A percentile compares a stretch with the other conserved stretches of the same genome.
These are phyloP conservation scores for Gymnoscopelus braueri DNA, from an alignment of 2,797 vertebrate genomes.

Conservation along the genomic window DNA sequence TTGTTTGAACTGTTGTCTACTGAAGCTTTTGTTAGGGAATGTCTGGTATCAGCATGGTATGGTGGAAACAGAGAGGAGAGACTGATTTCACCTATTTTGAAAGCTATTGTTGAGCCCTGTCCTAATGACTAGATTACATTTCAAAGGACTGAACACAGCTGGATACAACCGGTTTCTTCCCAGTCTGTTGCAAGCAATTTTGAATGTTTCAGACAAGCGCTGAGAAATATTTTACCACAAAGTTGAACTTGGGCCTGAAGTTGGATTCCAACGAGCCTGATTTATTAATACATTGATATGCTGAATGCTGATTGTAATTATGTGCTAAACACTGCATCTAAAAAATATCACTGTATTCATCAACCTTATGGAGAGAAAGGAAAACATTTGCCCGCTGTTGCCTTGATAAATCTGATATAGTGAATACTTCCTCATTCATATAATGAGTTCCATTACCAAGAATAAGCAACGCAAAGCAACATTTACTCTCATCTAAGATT, in stretches of 20 bases:
- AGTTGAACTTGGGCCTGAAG: constrained; percentile 44
- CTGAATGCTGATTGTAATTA: constrained; percentile 28
- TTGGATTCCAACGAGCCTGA: constrained; percentile 35
- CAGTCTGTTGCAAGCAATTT: constrained; percentile 6
- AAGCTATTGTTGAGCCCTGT: constrained; percentile 40
- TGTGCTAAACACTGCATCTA: constrained; percentile 37
- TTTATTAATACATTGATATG: constrained; percentile 31
- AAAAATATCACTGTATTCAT: not conserved
- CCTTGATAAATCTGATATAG: constrained; percentile 41
- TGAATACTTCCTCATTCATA: constrained; percentile 18
- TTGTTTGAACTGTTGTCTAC: constrained; percentile 65
- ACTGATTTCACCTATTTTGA: constrained; percentile 49
- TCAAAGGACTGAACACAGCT: constrained; percentile 33
- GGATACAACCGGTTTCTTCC: constrained; percentile 25
- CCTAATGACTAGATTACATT: constrained; percentile 44
- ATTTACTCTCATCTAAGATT: constrained; percentile 24
- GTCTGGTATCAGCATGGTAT: constrained; percentile 13
- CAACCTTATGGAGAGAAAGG: constrained; percentile 16
- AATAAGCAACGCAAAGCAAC: constrained; percentile 15
- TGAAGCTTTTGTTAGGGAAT: constrained; percentile 57
- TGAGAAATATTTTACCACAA: constrained; percentile 34
- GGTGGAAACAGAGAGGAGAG: constrained; percentile 25
- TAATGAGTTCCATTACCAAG: constrained; percentile 25
- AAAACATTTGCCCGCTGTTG: constrained; percentile 33
- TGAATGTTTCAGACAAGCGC: constrained; percentile 37